A percentile compares a stretch with the other conserved stretches of the same genome.
Evolutionary conservation across 2,888 invertebrate genomes (phyloP).

Genomic region (Drosophila algonquin): DNA sequence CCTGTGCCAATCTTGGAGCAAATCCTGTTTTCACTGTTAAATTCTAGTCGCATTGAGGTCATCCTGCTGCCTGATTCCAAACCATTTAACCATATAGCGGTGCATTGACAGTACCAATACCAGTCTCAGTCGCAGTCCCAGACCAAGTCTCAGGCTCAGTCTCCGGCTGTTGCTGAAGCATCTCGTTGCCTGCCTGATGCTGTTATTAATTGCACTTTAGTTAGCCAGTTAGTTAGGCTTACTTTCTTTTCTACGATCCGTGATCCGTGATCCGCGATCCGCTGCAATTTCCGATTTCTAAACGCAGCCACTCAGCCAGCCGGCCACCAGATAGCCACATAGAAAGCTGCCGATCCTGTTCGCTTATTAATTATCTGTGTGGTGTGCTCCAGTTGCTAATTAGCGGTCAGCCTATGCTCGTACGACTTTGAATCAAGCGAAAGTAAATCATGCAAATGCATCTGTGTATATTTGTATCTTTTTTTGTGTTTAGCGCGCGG

Average conservation of each 20-base stretch:
- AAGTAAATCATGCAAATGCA: constrained; percentile 59
- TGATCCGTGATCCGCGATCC: constrained; percentile 18
- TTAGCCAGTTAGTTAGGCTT: constrained; percentile 64
- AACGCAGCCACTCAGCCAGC: constrained; percentile 22
- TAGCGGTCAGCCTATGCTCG: constrained; percentile 50
- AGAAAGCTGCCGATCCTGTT: constrained; percentile 78
- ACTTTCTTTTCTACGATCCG: constrained; percentile 70
- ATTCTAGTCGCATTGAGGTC: constrained; percentile 68
- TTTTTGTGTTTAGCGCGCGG: constrained; percentile 87
- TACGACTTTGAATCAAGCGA: constrained; percentile 56
- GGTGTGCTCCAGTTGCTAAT: constrained; percentile 75
- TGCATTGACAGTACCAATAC: constrained; percentile 61
- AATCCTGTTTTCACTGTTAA: constrained; percentile 81
- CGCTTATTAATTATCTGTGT: constrained; percentile 60
- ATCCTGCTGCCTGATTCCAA: constrained; percentile 19
- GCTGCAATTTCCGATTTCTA: constrained; percentile 60
- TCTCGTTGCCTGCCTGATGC: constrained; percentile 44
- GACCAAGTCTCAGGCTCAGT: not conserved
- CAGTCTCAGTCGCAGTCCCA: constrained; percentile 22
- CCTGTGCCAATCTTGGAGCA: constrained; percentile 29
- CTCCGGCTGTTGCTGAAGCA: not conserved
- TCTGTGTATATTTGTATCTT: not conserved
- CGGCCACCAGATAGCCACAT: constrained; percentile 31
- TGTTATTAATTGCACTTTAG: constrained; percentile 72
- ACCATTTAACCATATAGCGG: constrained; percentile 59